These are phyloP conservation scores for Mustela lutreola DNA, from an alignment of 2,113 vertebrate species.

Conservation along the genomic window DNA sequence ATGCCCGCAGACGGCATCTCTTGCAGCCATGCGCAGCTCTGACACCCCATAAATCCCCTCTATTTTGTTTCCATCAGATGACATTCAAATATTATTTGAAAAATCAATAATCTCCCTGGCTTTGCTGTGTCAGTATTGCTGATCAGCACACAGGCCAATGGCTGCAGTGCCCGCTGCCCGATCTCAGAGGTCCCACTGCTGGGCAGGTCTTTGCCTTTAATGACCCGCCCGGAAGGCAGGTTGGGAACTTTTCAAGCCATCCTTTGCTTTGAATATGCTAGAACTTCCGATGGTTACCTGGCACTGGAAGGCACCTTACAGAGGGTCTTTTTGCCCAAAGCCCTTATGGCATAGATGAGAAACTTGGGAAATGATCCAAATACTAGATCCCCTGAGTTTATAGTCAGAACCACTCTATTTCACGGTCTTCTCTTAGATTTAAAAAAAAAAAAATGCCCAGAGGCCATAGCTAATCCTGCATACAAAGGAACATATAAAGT, in stretches of 20 bases:
- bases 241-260: neutral
- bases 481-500: neutral
- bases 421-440: neutral
- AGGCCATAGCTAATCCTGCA: neutral
- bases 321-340: neutral
- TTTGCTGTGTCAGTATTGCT: constrained; percentile 39
- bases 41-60: neutral
- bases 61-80: constrained; percentile 46
- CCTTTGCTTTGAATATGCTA: neutral
- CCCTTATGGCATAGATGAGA: neutral
- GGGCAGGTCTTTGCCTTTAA: neutral
- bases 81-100: constrained; percentile 19
- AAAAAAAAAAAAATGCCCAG: constrained; percentile 12
- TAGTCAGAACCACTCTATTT: neutral
- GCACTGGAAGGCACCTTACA: neutral
- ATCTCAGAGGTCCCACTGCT: neutral
- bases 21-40: neutral
- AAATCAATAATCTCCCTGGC: constrained; percentile 50
- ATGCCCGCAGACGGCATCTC: neutral
- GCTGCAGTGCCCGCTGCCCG: neutral
- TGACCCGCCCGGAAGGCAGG: neutral
- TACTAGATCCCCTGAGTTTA: neutral
- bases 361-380: neutral
- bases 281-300: neutral
- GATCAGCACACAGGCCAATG: neutral